Conservation (phyloP, 2,797 vertebrate species). For the Octomys mimax region DNA sequence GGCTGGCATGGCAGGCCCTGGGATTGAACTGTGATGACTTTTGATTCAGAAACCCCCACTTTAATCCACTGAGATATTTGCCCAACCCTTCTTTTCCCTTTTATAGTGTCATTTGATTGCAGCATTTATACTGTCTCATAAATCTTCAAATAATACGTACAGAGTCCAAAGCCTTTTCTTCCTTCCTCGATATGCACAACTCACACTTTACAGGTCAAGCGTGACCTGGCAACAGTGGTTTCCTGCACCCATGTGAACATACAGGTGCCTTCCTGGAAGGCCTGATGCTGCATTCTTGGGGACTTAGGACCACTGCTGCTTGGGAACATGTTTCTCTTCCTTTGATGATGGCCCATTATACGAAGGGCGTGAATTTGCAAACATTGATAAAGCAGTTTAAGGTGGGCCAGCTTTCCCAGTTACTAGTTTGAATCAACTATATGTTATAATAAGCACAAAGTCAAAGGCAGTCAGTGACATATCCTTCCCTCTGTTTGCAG, state of each 20-base stretch:
- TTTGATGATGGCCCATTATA: neutral
- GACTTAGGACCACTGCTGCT: slow-evolving; percentile 7
- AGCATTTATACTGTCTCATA: neutral
- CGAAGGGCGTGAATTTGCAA: slow-evolving; percentile 9
- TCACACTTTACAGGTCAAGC: neutral
- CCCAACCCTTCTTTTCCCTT: neutral
- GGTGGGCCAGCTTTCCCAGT: neutral
- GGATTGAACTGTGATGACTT: no score
- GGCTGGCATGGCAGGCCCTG: no score
- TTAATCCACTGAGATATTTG: no score
- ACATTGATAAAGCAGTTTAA: neutral
- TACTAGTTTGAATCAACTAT: neutral
- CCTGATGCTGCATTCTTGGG: neutral
- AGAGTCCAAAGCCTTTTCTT: neutral
- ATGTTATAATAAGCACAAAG: slow-evolving; percentile 40
- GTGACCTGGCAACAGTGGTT: neutral
- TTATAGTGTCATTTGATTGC: slow-evolving; percentile 37
- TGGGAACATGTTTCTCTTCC: neutral
- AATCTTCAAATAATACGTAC: neutral
- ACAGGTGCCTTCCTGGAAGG: neutral
- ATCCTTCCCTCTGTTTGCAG: neutral
- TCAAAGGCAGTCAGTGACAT: neutral
- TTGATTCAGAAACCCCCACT: no score
- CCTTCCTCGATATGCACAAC: neutral
- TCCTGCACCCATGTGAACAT: neutral